Conservation (phyloP, 1,140 invertebrate genomes). For the Euura saliciscinereae region DNA sequence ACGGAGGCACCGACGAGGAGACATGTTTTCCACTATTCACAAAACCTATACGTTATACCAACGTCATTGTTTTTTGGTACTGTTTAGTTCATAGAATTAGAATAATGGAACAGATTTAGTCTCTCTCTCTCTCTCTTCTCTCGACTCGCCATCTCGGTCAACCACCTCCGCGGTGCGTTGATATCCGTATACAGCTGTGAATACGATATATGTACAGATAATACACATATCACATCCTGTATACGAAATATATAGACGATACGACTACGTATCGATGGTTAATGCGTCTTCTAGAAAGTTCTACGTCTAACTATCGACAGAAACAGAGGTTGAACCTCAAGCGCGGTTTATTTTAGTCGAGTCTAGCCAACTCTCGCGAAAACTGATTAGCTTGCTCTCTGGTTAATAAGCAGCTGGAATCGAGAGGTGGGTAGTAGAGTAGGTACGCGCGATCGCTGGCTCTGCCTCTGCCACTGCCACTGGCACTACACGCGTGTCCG, state of each 20-base stretch:
- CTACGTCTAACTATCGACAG: no score
- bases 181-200: neutral
- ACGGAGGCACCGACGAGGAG: neutral
- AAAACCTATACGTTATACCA: neutral
- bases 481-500: no score
- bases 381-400: constrained; percentile 7
- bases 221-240: no score
- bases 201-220: neutral
- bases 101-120: neutral
- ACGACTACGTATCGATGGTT: neutral
- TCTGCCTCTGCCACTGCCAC: no score
- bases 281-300: no score
- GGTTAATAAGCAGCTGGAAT: constrained; percentile 3
- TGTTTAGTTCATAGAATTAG: neutral
- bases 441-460: no score
- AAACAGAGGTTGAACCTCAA: no score
- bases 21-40: constrained; percentile 1
- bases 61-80: no score
- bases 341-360: neutral
- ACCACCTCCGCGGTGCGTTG: neutral
- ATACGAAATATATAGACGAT: no score
- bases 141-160: neutral
- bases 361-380: constrained; percentile 1
- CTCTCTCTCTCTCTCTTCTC: neutral
- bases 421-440: neutral